A percentile compares a stretch with the other conserved stretches of the same genome.
Conservation (phyloP, 2,888 invertebrate species). For the Hemithea aestivaria region DNA sequence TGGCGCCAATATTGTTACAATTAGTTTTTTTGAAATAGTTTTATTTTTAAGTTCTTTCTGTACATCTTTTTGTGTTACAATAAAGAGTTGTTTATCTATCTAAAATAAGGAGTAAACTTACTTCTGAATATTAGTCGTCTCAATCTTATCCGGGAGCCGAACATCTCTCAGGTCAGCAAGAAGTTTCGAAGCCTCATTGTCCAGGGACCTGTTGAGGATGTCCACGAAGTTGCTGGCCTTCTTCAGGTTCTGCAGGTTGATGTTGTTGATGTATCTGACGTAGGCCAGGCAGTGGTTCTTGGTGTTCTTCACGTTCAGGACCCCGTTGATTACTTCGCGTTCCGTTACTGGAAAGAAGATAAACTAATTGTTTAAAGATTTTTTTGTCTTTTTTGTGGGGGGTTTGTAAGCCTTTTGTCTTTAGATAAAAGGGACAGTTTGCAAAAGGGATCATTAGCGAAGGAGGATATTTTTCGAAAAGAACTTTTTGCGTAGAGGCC, state of each 20-base stretch:
- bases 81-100: too few relatives aligned
- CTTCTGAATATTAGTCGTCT: conserved; percentile 93
- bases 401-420: too few relatives aligned
- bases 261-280: conserved; percentile 97
- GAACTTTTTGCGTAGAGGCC: too few relatives aligned
- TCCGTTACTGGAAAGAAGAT: conserved; percentile 88
- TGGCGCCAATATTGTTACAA: too few relatives aligned
- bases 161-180: conserved; percentile 94
- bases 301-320: conserved; percentile 94
- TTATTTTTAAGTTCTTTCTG: too few relatives aligned
- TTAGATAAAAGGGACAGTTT: too few relatives aligned
- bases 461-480: too few relatives aligned
- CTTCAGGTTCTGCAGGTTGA: conserved; percentile 95
- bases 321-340: conserved; percentile 97
- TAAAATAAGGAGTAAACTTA: too few relatives aligned
- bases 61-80: too few relatives aligned
- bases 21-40: too few relatives aligned
- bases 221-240: conserved; percentile 97
- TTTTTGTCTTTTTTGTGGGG: too few relatives aligned
- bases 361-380: neutral
- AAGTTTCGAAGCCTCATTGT: conserved; percentile 94
- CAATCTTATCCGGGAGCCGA: conserved; percentile 92
- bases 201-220: conserved; percentile 93
- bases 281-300: conserved; percentile 98
- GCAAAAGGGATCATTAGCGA: too few relatives aligned